Evolutionary conservation across 30 jellyfish, hydroid and myxozoan genomes (phyloP).

Genomic region (Hydra vulgaris): DNA sequence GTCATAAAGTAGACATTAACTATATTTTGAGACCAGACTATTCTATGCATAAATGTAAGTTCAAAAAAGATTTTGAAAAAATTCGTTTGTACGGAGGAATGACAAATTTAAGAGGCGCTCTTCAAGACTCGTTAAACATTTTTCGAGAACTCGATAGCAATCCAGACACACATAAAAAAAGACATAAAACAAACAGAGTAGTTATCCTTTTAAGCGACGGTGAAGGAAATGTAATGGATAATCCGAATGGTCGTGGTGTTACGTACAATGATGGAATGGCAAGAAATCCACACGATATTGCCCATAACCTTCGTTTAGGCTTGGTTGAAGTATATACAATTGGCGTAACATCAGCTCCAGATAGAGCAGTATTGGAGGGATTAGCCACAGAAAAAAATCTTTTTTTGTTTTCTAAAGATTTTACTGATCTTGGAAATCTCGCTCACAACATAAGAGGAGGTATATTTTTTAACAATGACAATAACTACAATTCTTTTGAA

Average conservation of each 20-base stretch:
- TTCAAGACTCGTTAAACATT: slow-evolving; percentile 54
- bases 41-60: slow-evolving; percentile 71
- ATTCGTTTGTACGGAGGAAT: slow-evolving; percentile 36
- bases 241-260: slow-evolving; percentile 28
- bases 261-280: slow-evolving; percentile 12
- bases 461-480: too few species aligned
- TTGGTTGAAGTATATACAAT: slow-evolving; percentile 60
- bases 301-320: slow-evolving; percentile 18
- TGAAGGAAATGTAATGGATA: slow-evolving; percentile 36
- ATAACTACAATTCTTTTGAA: too few species aligned
- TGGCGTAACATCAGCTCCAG: slow-evolving; percentile 38
- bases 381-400: slow-evolving; percentile 71
- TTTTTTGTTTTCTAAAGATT: slow-evolving; percentile 44
- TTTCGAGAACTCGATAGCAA: slow-evolving; percentile 44
- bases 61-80: slow-evolving; percentile 47
- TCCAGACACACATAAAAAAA: slow-evolving; percentile 24
- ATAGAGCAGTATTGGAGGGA: slow-evolving; percentile 29
- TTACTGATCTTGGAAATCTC: slow-evolving; percentile 45
- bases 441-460: slow-evolving; percentile 94
- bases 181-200: slow-evolving; percentile 64
- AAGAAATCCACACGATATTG: slow-evolving; percentile 40
- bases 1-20: slow-evolving; percentile 41
- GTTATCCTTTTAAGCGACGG: slow-evolving; percentile 86
- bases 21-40: slow-evolving; percentile 49
- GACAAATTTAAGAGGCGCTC: slow-evolving; percentile 75